phyloP scores from a whole-genome alignment of 92 coral and sea anemone species.

The Pocillopora grandis region DNA sequence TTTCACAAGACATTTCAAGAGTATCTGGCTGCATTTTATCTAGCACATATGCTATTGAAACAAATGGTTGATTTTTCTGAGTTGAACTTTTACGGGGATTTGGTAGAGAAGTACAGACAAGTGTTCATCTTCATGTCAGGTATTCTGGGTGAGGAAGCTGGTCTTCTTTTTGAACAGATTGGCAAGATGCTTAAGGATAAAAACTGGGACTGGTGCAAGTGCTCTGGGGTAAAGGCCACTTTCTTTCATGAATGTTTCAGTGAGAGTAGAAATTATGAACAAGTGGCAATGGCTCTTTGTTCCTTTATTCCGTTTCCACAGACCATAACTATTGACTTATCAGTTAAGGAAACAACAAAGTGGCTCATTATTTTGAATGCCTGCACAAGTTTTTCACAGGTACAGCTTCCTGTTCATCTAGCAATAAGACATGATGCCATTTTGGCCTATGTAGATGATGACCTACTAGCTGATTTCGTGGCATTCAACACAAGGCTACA shows the following conservation, averaged over 20 bases:
- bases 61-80: neutral
- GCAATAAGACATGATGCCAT: neutral
- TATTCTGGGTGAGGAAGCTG: neutral
- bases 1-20: constrained; percentile 5
- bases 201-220: constrained; percentile 3
- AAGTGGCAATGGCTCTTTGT: constrained; percentile 7
- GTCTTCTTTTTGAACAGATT: constrained; percentile 6
- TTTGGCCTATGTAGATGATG: too few species aligned
- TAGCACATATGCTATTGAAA: neutral
- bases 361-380: neutral
- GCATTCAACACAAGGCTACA: neutral
- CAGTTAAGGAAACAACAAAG: too few species aligned
- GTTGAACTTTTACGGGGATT: neutral
- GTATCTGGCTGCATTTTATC: constrained; percentile 2
- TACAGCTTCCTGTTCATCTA: constrained; percentile 6
- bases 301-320: constrained; percentile 9
- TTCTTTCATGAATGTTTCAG: constrained; percentile 4
- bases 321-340: neutral
- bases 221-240: neutral
- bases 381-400: neutral
- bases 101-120: neutral
- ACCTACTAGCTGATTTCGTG: neutral
- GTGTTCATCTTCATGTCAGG: constrained; percentile 1
- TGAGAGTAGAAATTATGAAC: constrained; percentile 17
- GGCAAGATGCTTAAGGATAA: neutral